Conservation (phyloP, 92 coral and sea anemone genomes). For the Hydrozoanthus gracilis region DNA sequence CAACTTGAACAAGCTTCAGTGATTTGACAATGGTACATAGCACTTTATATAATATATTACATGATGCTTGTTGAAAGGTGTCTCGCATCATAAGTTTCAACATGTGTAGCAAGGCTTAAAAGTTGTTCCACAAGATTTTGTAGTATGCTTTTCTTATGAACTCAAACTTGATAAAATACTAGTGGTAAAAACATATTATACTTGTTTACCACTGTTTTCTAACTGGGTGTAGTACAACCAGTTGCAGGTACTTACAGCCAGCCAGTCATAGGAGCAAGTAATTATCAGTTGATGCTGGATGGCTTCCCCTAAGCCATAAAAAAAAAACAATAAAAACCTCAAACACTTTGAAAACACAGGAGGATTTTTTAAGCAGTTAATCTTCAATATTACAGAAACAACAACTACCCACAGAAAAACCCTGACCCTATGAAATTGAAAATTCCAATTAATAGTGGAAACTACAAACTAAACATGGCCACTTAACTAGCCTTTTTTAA, state of each 20-base stretch:
- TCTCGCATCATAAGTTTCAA: background rate
- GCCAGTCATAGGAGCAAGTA: background rate
- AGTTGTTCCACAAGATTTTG: background rate
- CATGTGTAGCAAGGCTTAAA: background rate
- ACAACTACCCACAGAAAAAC: background rate
- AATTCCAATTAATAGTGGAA: background rate
- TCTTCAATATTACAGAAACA: background rate
- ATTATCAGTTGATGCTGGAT: background rate
- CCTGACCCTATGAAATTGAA: background rate
- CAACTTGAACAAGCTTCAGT: background rate
- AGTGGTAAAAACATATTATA: constrained; percentile 7
- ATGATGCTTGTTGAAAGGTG: background rate
- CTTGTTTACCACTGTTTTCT: background rate
- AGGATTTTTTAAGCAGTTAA: background rate
- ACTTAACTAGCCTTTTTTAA: too few species aligned
- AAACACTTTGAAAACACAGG: background rate
- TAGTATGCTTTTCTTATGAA: background rate
- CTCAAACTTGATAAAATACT: background rate
- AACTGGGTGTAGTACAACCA: background rate
- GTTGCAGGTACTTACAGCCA: background rate
- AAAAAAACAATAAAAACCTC: background rate
- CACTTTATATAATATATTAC: background rate
- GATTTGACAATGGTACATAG: background rate
- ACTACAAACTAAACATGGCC: background rate
- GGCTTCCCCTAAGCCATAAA: constrained; percentile 8